phyloP scores from a whole-genome alignment of 2,888 invertebrate species.

The Zygogramma bicolorata region DNA sequence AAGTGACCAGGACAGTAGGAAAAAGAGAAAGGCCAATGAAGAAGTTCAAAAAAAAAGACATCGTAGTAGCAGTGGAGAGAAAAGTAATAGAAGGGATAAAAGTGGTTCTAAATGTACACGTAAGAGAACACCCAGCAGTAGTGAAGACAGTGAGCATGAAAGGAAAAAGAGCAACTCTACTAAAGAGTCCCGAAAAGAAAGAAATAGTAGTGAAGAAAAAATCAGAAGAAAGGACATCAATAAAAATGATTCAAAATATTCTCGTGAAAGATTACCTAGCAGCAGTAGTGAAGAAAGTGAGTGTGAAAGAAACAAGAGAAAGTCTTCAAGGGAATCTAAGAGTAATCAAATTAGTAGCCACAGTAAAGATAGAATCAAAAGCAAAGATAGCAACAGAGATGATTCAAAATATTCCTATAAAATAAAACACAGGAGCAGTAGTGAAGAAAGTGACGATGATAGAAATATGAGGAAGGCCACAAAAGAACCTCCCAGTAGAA shows the following conservation, averaged over 20 bases:
- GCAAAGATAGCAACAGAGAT: neutral
- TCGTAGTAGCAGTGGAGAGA: slow-evolving; percentile 52
- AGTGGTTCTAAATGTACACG: slow-evolving; percentile 6
- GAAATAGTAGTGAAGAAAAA: neutral
- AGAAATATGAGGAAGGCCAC: neutral
- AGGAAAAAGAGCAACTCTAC: neutral
- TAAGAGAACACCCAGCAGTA: neutral
- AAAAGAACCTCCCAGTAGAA: neutral
- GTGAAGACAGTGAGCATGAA: slow-evolving; percentile 27
- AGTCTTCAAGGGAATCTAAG: slow-evolving; percentile 37
- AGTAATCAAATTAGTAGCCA: slow-evolving; percentile 20
- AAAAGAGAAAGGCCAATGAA: neutral
- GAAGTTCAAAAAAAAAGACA: slow-evolving; percentile 30
- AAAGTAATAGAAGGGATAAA: slow-evolving; percentile 32
- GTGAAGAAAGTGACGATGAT: neutral
- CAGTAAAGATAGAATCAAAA: slow-evolving; percentile 17
- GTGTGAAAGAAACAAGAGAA: slow-evolving; percentile 44
- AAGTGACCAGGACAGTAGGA: neutral
- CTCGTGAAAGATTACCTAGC: neutral
- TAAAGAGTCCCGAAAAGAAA: slow-evolving; percentile 12
- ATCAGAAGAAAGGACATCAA: neutral
- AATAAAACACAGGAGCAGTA: neutral
- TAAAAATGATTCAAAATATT: neutral
- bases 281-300: slow-evolving; percentile 11
- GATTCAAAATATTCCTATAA: neutral